Evolutionary conservation across 1,140 invertebrate species (phyloP).

Genomic region (Onthophagus taurus): DNA sequence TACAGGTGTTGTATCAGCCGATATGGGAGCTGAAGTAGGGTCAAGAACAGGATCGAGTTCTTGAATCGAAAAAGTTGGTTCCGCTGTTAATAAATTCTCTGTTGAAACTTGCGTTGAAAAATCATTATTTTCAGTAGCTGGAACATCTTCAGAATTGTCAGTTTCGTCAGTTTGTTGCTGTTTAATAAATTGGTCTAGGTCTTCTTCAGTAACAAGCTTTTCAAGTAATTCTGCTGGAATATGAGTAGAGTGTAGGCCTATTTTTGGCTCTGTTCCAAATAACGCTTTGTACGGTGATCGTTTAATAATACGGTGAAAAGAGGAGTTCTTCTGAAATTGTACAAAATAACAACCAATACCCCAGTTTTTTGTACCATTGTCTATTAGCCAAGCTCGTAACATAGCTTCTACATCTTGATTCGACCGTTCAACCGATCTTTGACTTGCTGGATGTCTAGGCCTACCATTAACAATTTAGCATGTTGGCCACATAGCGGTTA

Average conservation of each 20-base stretch:
- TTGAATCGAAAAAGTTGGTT: no score
- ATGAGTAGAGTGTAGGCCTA: conserved; percentile 12
- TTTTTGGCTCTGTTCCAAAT: conserved; percentile 22
- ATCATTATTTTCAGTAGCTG: no score
- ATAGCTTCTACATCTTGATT: conserved; percentile 24
- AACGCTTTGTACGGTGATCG: conserved; percentile 24
- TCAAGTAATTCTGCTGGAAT: conserved; percentile 9
- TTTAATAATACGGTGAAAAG: conserved; percentile 22
- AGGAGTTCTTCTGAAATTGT: conserved; percentile 21
- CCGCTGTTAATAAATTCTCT: no score
- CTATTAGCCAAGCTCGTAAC: conserved; percentile 21
- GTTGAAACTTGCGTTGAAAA: no score
- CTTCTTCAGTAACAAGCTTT: conserved; percentile 10
- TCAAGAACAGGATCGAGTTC: no score
- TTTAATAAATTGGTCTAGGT: conserved; percentile 9
- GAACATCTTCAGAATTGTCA: no score
- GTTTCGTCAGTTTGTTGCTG: no score
- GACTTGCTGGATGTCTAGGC: conserved; percentile 19
- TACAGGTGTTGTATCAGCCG: no score
- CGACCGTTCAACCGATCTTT: conserved; percentile 20
- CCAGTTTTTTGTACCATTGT: conserved; percentile 22
- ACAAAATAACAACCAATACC: conserved; percentile 14
- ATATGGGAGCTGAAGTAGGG: no score
- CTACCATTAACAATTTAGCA: conserved; percentile 26
- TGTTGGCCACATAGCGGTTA: conserved; percentile 26